Percentiles rank a stretch among this genome's conserved stretches.
Evolutionary conservation across 1,140 invertebrate genomes (phyloP).

Genomic region (Drosophila guanche): DNA sequence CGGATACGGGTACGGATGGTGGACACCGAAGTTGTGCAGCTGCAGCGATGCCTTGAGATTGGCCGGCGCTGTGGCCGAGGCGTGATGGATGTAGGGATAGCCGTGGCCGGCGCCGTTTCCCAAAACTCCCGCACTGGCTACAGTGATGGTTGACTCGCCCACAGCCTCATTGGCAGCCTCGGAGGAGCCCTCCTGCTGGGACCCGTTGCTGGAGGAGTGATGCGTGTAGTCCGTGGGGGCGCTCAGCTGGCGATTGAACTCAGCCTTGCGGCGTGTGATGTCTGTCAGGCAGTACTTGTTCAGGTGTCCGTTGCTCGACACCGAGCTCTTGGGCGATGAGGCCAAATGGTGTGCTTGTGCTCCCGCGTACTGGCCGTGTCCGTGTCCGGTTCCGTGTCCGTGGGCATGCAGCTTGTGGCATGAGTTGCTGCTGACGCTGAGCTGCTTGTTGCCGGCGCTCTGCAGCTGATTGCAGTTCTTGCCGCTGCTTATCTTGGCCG

Average conservation of each 20-base stretch:
- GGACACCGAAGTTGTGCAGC: constrained; percentile 64
- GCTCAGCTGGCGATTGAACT: constrained; percentile 83
- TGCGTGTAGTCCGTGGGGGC: constrained; percentile 78
- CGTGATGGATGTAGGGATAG: constrained; percentile 35
- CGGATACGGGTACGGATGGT: constrained; percentile 62
- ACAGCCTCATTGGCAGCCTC: constrained; percentile 67
- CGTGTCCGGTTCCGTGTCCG: constrained; percentile 22
- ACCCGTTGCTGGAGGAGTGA: constrained; percentile 75
- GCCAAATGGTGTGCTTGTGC: constrained; percentile 46
- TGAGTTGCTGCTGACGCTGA: constrained; percentile 80
- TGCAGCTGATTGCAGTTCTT: constrained; percentile 69
- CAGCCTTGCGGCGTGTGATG: constrained; percentile 80
- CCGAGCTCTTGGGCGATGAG: constrained; percentile 77
- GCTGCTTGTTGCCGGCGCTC: constrained; percentile 43
- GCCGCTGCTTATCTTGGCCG: constrained; percentile 76
- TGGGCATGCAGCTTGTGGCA: constrained; percentile 80
- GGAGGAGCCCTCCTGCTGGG: constrained; percentile 70
- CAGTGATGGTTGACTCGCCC: constrained; percentile 78
- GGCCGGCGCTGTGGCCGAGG: constrained; percentile 59
- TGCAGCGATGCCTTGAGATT: constrained; percentile 69
- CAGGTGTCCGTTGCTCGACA: constrained; percentile 81
- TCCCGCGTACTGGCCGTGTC: constrained; percentile 35
- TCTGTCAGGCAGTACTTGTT: constrained; percentile 82
- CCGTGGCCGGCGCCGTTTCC: constrained; percentile 31
- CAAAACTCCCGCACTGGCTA: constrained; percentile 73